Conservation (phyloP, 2,113 vertebrate genomes). For the Chloropsis cyanopogon region DNA sequence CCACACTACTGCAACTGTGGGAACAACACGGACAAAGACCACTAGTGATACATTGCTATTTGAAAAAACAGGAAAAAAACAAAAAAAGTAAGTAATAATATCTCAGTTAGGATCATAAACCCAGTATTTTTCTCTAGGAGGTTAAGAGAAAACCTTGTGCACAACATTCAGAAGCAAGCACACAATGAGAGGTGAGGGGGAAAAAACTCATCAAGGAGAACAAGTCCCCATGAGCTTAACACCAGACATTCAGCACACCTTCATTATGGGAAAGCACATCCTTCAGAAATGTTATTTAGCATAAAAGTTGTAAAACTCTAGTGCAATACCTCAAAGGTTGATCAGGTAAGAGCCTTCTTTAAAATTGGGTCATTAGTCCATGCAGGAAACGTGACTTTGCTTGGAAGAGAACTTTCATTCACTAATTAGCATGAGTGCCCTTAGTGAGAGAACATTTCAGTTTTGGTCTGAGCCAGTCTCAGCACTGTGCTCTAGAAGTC, state of each 20-base stretch:
- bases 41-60: neutral
- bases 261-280: neutral
- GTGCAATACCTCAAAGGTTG: neutral
- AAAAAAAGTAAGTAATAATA: neutral
- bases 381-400: neutral
- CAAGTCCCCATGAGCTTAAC: neutral
- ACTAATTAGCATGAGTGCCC: neutral
- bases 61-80: neutral
- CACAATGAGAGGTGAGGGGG: neutral
- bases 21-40: neutral
- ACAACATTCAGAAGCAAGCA: neutral
- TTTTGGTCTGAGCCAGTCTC: neutral
- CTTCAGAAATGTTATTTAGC: neutral
- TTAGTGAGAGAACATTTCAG: neutral
- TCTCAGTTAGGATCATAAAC: neutral
- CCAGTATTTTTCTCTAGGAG: fast-evolving
- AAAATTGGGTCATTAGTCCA: neutral
- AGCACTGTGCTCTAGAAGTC: neutral
- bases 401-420: neutral
- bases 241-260: neutral
- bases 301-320: neutral
- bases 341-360: neutral
- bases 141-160: neutral
- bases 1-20: neutral
- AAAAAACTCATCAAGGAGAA: neutral